Conservation (phyloP, 2,888 invertebrate species). For the Leptinotarsa peninsularis region DNA sequence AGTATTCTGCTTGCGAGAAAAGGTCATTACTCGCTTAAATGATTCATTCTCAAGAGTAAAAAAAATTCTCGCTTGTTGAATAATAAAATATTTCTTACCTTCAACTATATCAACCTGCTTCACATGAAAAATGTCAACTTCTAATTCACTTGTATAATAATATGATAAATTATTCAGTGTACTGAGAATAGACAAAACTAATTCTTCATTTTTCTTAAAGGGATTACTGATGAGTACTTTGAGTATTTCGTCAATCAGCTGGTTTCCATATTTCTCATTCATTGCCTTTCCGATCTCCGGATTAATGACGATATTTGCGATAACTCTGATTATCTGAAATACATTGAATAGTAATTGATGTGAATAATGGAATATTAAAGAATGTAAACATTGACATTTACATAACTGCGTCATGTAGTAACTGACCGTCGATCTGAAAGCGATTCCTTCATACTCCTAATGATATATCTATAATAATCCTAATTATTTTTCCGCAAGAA, state of each 20-base stretch:
- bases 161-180: slow-evolving; percentile 89
- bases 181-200: slow-evolving; percentile 82
- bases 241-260: slow-evolving; percentile 64
- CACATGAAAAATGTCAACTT: slow-evolving; percentile 66
- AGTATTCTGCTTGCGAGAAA: no score
- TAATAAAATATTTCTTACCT: slow-evolving; percentile 56
- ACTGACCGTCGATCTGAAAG: no score
- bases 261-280: slow-evolving; percentile 64
- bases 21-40: no score
- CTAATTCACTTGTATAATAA: slow-evolving; percentile 70
- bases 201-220: slow-evolving; percentile 75
- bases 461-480: no score
- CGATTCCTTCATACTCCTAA: no score
- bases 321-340: slow-evolving; percentile 79
- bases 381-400: no score
- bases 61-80: background rate
- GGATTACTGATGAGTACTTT: slow-evolving; percentile 67
- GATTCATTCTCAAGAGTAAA: no score
- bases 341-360: background rate
- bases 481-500: no score
- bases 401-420: no score
- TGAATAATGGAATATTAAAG: background rate
- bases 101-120: slow-evolving; percentile 68
- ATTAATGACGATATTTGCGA: slow-evolving; percentile 86
- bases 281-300: slow-evolving; percentile 80